Base-by-base conservation (phyloP, 2,888 invertebrate species). In the Drosophila ustulata region DNA sequence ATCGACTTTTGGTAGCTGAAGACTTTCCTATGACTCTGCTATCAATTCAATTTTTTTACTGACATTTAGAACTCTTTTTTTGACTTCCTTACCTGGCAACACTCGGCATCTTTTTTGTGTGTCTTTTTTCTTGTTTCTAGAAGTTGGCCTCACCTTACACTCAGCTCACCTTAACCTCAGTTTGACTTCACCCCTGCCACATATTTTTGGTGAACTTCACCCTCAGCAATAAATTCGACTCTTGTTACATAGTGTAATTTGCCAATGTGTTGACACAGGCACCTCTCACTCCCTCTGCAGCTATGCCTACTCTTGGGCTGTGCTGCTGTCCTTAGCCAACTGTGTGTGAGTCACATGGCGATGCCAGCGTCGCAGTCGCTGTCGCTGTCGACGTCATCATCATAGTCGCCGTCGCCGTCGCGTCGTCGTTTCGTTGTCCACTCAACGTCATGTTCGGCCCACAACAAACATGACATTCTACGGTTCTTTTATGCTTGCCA, bases 381-480 rank as follows among this genome's bases (percentile, higher is more conserved):
- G 46, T 39, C 47, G 13, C 6, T 49, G 49, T 67, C 72, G 51
- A 7, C 66, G 62, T 63, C 50, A 8, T 7, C 58, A 34, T 45
- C 51, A 11, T 39, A 53, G 58, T 47, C 50, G 39, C 8, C 63
- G 37, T 30, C 47, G 41, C 59, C 45, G 45, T 50, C 61, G 45
- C 66, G 26, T 47, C 57, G 59, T 59, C 64, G 69, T 57, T 64
- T 52, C 69, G 77, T 59, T 71, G 75, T 66, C 77, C 78, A 87
- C 80, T 82, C 72, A 75, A 81, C 81, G 87, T 86, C 86, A 89
- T 87, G 85, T 85, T 85, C 72, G 73, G 78, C 80, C 82, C 80
- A 71, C 88, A 78, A 78, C 85, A 87, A 87, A 81, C 87, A 87
- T 85, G 82, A 84, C 85, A 77, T 89, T 85, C 81, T 87, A 89